These are phyloP conservation scores for Toxonevra muliebris DNA, from an alignment of 2,888 invertebrate genomes.

Conservation along the genomic window DNA sequence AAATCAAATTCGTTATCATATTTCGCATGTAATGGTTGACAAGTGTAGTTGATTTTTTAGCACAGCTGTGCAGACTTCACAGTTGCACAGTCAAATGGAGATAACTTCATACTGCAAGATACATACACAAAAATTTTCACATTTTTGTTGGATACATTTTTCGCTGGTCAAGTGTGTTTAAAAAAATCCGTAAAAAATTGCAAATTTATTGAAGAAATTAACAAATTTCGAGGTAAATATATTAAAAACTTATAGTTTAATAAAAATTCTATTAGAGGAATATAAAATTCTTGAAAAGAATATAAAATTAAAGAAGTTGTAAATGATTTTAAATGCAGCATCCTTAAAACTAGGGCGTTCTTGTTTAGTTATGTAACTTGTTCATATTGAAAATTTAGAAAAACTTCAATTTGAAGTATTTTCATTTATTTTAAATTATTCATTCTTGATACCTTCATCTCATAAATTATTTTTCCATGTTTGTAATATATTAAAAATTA, in stretches of 20 bases:
- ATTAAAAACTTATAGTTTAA: not conserved
- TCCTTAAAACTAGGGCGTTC: conserved; percentile 15
- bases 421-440: too few species aligned
- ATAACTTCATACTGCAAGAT: conserved; percentile 31
- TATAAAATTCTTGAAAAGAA: not conserved
- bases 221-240: conserved; percentile 60
- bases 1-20: too few species aligned
- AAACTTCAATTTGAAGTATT: not conserved
- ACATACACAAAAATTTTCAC: conserved; percentile 38
- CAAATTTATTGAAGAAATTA: conserved; percentile 63
- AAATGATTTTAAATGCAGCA: conserved; percentile 13
- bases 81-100: conserved; percentile 9
- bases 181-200: conserved; percentile 59
- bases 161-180: conserved; percentile 51
- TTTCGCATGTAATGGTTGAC: not conserved
- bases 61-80: conserved; percentile 16
- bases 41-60: conserved; percentile 30
- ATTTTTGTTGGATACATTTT: conserved; percentile 44
- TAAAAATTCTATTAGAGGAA: not conserved
- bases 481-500: not conserved
- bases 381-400: conserved; percentile 23
- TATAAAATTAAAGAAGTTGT: not conserved
- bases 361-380: conserved; percentile 27
- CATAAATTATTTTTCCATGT: not conserved
- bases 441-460: too few species aligned